Evolutionary conservation across 2,113 vertebrate species (phyloP).

Genomic region (Peromyscus leucopus): DNA sequence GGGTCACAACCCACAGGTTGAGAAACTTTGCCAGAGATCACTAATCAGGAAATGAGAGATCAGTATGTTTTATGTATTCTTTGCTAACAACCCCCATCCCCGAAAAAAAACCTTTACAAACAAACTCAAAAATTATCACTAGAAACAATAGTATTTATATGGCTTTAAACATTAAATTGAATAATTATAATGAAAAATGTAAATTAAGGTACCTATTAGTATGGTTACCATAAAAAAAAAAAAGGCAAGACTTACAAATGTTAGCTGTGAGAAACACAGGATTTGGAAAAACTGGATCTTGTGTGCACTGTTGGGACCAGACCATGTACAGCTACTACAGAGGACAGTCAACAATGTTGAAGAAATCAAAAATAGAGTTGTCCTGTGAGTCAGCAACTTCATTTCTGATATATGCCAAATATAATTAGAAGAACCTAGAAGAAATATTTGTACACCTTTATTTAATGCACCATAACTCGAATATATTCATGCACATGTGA

Average conservation of each 20-base stretch:
- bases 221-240: conserved; percentile 5
- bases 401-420: not conserved
- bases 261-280: not conserved
- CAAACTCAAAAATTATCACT: not conserved
- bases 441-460: not conserved
- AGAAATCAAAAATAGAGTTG: conserved; percentile 20
- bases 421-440: not conserved
- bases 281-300: not conserved
- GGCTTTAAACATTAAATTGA: not conserved
- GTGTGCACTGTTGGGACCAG: not conserved
- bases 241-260: not conserved
- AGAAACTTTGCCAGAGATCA: not conserved
- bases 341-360: not conserved
- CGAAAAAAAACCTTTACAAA: not conserved
- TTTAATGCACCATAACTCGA: not conserved
- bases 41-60: conserved; percentile 44
- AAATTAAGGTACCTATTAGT: not conserved
- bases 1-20: not conserved
- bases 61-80: conserved; percentile 34
- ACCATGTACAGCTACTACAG: too few relatives aligned
- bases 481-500: not conserved
- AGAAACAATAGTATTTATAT: conserved; percentile 23
- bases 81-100: not conserved
- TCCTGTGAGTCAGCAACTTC: not conserved
- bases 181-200: conserved; percentile 11